A percentile compares a stretch with the other conserved stretches of the same genome.
Conservation (phyloP, 2,888 invertebrate genomes). For the Melikaiella ostensackeni region DNA sequence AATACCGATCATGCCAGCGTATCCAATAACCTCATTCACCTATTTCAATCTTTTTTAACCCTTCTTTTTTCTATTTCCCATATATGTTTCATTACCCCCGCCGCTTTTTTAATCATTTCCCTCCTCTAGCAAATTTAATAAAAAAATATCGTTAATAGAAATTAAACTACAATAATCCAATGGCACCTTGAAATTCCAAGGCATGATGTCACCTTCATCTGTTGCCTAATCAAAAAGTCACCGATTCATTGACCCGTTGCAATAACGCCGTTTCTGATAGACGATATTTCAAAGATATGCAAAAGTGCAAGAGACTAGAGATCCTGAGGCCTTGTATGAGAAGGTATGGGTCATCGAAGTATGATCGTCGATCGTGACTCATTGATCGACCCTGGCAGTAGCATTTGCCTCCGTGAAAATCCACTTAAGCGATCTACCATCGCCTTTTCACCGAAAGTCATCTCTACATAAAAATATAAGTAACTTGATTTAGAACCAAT, state of each 20-base stretch:
- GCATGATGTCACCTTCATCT: slow-evolving; percentile 14
- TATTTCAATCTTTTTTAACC: too few relatives aligned
- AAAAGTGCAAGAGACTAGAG: slow-evolving; percentile 24
- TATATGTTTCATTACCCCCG: too few relatives aligned
- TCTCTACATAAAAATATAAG: too few relatives aligned
- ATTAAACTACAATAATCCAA: slow-evolving; percentile 5
- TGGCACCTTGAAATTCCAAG: slow-evolving; percentile 16
- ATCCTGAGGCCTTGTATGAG: slow-evolving; percentile 31
- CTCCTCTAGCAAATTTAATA: too few relatives aligned
- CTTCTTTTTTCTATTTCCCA: too few relatives aligned
- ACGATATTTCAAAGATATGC: slow-evolving; percentile 15
- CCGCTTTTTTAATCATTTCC: too few relatives aligned
- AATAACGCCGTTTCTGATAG: slow-evolving; percentile 4
- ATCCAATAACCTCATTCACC: too few relatives aligned
- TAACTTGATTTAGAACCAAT: too few relatives aligned
- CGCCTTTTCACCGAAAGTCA: slow-evolving; percentile 5
- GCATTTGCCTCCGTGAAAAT: slow-evolving; percentile 29
- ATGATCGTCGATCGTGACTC: slow-evolving; percentile 38
- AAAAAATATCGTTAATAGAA: background rate
- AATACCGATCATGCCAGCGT: too few relatives aligned
- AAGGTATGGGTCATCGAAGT: slow-evolving; percentile 35
- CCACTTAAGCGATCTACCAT: background rate
- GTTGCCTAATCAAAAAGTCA: slow-evolving; percentile 10
- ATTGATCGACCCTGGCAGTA: slow-evolving; percentile 38
- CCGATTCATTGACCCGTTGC: slow-evolving; percentile 29